phyloP scores from a whole-genome alignment of 2,888 invertebrate genomes.

The Cephalotes varians region DNA sequence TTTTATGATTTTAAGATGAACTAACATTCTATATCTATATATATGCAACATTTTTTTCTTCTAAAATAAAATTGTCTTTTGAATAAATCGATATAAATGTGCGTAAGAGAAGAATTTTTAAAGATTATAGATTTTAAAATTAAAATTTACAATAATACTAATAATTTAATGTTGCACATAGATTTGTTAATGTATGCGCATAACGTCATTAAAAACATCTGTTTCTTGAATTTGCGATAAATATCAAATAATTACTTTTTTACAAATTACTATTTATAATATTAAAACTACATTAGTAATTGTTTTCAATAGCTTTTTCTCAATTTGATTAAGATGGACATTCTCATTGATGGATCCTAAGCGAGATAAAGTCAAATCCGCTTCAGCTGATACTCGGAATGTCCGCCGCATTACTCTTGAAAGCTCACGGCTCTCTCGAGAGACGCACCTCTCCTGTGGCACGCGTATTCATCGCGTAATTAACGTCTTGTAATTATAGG shows the following conservation, averaged over 20 bases:
- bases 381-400: constrained; percentile 75
- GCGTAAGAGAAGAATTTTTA: not conserved
- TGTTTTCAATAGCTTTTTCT: not conserved
- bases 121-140: not conserved
- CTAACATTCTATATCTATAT: not conserved
- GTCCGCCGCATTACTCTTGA: constrained; percentile 72
- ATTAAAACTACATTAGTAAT: constrained; percentile 6
- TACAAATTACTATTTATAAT: not conserved
- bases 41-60: constrained; percentile 1
- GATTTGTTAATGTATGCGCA: not conserved
- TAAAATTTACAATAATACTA: not conserved
- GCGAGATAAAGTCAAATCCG: constrained; percentile 63
- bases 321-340: not conserved
- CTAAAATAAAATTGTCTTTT: not conserved
- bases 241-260: not conserved
- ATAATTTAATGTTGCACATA: not conserved
- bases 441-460: constrained; percentile 62
- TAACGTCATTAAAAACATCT: not conserved
- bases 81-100: not conserved
- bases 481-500: constrained; percentile 82
- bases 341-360: constrained; percentile 17
- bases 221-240: not conserved
- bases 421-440: constrained; percentile 68
- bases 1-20: not conserved
- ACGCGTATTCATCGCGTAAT: constrained; percentile 79